Evolutionary conservation across 30 jellyfish, hydroid and myxozoan genomes (phyloP), one percentile per base, ranked within the genome.

Genomic region (Catostylus mosaicus): DNA sequence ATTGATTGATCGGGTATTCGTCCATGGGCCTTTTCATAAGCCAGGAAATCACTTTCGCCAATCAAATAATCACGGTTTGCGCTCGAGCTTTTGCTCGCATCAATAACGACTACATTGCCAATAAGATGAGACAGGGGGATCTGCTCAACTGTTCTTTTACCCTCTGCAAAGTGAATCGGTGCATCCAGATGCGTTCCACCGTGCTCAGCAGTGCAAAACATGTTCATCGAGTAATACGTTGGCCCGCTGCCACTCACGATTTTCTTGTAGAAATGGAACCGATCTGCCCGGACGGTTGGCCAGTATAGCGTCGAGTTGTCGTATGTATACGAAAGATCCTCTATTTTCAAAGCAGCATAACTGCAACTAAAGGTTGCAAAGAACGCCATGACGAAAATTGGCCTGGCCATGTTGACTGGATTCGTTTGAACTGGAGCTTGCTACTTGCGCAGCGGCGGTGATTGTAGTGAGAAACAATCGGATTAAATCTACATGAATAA

Each of bases 171-270:
- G 67, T 91, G 98, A 8, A 70, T 70, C 24, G 98, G 98, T 5
- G 98, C 98, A 45, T 91, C 98, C 74, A 91, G 31, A 36, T 91
- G 98, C 6, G 98, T 91, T 27, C 98, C 98, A 6, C 98, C 98
- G 63, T 91, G 98, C 46, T 91, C 98, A 2, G 98, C 84, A 10
- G 98, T 88, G 48, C 88, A 62, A 75, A 91, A 84, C 9, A 69
- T 67, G 75, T 91, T 84, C 68, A 74, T 61, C 16, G 77, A 73
- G 66, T 84, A 78, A 40, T 64, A 73, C 0, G 72, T 38, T 2
- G 90, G 48, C 56, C 75, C 81, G 3, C 65, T 23, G 14, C 75
- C 75, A 32, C 3, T 23, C 52, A 38, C 37, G 40, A 32, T 20
- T 23, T 36, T 77, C 77, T 71, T 40, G 30, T 62, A 52, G 32